Conservation (phyloP, 2,113 vertebrate species). For the human (Homo sapiens) region DNA sequence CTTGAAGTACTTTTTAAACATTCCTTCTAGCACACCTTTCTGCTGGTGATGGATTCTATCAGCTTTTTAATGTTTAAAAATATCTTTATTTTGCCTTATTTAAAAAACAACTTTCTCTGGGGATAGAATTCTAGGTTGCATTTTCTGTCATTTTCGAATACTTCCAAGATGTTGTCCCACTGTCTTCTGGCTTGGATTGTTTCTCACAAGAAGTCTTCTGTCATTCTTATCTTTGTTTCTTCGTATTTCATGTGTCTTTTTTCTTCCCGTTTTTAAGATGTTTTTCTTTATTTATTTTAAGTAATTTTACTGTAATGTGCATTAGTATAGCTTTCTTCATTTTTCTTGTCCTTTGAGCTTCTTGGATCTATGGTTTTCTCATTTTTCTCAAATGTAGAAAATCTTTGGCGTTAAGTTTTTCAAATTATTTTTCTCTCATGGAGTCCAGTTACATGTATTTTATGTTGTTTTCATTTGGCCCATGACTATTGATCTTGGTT, state of each 20-base stretch:
- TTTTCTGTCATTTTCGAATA: neutral
- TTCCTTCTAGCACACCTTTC: neutral
- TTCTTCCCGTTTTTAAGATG: neutral
- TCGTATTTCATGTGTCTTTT: neutral
- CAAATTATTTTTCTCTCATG: neutral
- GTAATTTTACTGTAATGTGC: neutral
- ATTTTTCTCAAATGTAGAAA: neutral
- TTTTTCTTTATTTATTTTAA: neutral
- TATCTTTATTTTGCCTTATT: neutral
- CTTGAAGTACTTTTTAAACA: neutral
- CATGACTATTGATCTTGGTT: neutral
- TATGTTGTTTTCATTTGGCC: neutral
- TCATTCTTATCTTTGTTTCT: neutral
- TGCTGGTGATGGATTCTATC: neutral
- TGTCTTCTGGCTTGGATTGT: neutral
- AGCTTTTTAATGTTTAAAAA: neutral
- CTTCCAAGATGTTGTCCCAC: neutral
- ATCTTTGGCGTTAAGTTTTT: neutral
- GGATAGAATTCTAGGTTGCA: neutral
- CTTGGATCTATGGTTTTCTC: neutral
- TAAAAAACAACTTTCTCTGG: neutral
- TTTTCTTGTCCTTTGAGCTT: neutral
- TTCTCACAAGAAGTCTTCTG: neutral
- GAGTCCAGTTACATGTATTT: neutral
- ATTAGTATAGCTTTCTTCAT: neutral